Conservation (phyloP, 2,113 vertebrate species). For the Damaliscus lunatus region DNA sequence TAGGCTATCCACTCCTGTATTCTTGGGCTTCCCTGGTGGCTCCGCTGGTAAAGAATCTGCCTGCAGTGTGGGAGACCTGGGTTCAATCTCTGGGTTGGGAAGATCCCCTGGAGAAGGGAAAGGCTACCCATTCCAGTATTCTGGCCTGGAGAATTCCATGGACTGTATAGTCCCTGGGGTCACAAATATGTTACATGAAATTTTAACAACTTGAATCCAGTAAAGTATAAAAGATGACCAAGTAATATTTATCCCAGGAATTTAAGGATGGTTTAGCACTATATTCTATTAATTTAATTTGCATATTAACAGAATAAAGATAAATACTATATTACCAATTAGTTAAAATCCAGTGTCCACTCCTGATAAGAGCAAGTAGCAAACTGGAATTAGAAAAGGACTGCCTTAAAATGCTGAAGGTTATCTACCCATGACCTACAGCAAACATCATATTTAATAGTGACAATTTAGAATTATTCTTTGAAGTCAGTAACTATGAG, state of each 20-base stretch:
- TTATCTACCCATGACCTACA: not conserved
- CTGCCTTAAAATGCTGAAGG: not conserved
- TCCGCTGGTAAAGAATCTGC: not conserved
- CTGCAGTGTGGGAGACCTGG: not conserved
- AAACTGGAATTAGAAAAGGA: conserved; percentile 2
- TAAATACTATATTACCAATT: not conserved
- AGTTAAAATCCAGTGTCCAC: not conserved
- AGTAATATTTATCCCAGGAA: not conserved
- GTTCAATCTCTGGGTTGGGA: not conserved
- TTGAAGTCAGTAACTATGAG: not conserved
- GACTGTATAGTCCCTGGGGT: not conserved
- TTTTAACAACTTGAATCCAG: not conserved
- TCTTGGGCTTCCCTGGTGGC: not conserved
- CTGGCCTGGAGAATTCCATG: not conserved
- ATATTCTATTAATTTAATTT: not conserved
- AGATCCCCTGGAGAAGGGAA: not conserved
- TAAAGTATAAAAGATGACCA: not conserved
- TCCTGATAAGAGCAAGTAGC: not conserved
- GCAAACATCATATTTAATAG: not conserved
- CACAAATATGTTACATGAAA: not conserved
- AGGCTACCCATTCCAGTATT: not conserved
- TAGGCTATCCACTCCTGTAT: not conserved
- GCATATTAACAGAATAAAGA: not conserved
- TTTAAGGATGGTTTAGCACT: not conserved
- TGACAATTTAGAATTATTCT: not conserved